A percentile compares a stretch with the other conserved stretches of the same genome.
These are phyloP conservation scores for Gymnothorax javanicus DNA, from an alignment of 2,797 vertebrate genomes.

Conservation along the genomic window DNA sequence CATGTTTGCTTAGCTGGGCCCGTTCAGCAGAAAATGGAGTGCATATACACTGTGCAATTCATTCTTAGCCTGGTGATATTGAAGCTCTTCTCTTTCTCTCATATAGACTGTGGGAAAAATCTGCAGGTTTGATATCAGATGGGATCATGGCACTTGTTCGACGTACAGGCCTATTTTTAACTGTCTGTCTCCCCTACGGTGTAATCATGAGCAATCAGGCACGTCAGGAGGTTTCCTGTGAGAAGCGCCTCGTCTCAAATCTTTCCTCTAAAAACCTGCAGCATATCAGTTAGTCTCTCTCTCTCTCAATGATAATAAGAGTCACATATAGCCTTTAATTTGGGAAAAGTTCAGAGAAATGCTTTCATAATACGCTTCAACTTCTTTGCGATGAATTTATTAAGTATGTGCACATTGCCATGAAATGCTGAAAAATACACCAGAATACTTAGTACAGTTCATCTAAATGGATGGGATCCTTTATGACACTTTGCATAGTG, in stretches of 20 bases:
- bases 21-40: background rate
- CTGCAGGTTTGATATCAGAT: background rate
- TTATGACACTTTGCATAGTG: too few relatives aligned
- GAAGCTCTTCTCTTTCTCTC: background rate
- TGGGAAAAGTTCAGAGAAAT: background rate
- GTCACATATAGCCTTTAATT: background rate
- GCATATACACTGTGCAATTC: background rate
- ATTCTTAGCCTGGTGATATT: slow-evolving; percentile 5
- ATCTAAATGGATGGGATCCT: too few relatives aligned
- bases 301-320: background rate
- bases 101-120: background rate
- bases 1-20: background rate
- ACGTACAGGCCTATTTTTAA: background rate
- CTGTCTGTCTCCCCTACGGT: background rate
- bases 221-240: background rate
- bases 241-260: background rate
- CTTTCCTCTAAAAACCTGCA: background rate
- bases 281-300: background rate
- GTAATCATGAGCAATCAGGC: background rate
- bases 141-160: background rate
- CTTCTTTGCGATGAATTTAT: background rate
- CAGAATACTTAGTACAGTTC: too few relatives aligned
- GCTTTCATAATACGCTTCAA: background rate
- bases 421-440: background rate
- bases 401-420: background rate